A percentile compares a stretch with the other conserved stretches of the same genome.
These are phyloP conservation scores for Eulemur macaco DNA, from an alignment of 2,113 vertebrate genomes.

Conservation along the genomic window DNA sequence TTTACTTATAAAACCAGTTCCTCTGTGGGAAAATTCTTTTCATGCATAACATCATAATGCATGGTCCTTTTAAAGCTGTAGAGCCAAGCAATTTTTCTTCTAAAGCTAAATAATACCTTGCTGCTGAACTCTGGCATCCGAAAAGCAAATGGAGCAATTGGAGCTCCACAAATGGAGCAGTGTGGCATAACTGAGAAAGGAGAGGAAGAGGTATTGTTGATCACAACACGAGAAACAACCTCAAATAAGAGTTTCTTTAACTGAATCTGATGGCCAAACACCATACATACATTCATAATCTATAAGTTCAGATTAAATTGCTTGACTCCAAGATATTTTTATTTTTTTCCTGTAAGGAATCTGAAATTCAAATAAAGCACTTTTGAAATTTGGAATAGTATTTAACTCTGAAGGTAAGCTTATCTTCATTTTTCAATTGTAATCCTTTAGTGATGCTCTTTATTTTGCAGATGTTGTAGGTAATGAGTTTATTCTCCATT, in stretches of 20 bases:
- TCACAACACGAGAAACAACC: background rate
- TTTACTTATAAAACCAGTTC: background rate
- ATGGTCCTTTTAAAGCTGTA: background rate
- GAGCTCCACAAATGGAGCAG: background rate
- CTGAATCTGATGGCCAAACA: background rate
- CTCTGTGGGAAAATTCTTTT: background rate
- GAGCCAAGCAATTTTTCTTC: background rate
- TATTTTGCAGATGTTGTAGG: background rate
- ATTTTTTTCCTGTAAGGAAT: background rate
- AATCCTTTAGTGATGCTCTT: background rate
- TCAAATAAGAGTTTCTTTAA: background rate
- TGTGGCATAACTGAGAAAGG: background rate
- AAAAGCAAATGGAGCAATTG: background rate
- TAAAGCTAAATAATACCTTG: constrained; percentile 40
- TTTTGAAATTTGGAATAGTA: background rate
- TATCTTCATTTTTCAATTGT: background rate
- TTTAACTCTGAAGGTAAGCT: background rate
- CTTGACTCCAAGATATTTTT: background rate
- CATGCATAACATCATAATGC: background rate
- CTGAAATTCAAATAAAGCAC: background rate
- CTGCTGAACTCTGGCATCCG: background rate
- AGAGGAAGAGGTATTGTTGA: background rate
- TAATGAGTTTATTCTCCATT: background rate
- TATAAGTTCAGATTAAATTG: constrained; percentile 36
- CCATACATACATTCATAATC: background rate